Evolutionary conservation across 2,797 vertebrate species (phyloP), one percentile per base, ranked within the genome.

Genomic region (Helostoma temminkii): DNA sequence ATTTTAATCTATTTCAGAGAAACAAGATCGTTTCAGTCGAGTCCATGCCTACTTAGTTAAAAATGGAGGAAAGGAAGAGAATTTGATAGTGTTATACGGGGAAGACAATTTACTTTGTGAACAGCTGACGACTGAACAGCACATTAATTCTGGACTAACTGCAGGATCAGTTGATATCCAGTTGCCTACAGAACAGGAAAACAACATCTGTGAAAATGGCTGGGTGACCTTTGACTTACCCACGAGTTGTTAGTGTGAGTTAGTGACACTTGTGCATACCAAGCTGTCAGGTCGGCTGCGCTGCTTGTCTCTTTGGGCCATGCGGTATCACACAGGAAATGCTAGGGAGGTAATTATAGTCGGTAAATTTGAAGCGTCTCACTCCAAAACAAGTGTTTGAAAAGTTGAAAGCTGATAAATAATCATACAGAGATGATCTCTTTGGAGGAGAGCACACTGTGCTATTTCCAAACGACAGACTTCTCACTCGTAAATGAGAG

Each of bases 201-300:
- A 84, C 59, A 65, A 74, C 83, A 82, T 82, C 65, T 85, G 83
- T 72, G 76, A 56, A 65, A 69, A 58, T 54, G 73, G 14, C 64
- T 46, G 22, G 7, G 25, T 14, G 70, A 89, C 82, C 86, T 84
- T 78, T 85, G 71, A 74, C 82, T 71, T 46, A 48, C 14, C 2
- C 58, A 24, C 52, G 54, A 60, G 68, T 79, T 69, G 68, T 81
- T 66, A 34, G 72, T 37, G 55, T 50, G 76, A 80, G 52, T 49
- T 66, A 10, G 66, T 52, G 56, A 72, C 77, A 76, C 59, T 80
- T 50, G 68, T 34, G 55, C 81, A 86, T 86, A 71, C 86, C 66
- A n/a, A 83, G 67, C 74, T 88, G 77, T 78, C 77, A 55, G 54
- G 65, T 67, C 43, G 25, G 36, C 58, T 65, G 42, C 56, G 30